Evolutionary conservation across 2,797 vertebrate genomes (phyloP).

Genomic region (Pseudotriccus pelzelni): DNA sequence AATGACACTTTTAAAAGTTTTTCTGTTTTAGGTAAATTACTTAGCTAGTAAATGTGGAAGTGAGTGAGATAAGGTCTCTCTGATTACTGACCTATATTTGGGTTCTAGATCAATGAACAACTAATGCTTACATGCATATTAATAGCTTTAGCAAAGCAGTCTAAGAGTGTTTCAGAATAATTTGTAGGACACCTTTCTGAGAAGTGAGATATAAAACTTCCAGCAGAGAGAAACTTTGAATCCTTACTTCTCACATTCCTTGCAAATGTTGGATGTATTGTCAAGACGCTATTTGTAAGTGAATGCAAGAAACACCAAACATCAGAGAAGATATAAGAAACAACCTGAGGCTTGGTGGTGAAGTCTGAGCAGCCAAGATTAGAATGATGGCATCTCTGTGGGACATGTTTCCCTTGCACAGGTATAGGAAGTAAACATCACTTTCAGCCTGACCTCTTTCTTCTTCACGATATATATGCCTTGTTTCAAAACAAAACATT

Average conservation of each 20-base stretch:
- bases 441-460: background rate
- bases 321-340: background rate
- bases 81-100: background rate
- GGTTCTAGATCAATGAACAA: background rate
- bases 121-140: background rate
- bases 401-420: background rate
- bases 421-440: background rate
- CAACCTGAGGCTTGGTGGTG: background rate
- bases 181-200: background rate
- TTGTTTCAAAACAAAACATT: background rate
- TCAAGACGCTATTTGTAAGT: background rate
- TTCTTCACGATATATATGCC: background rate
- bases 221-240: background rate
- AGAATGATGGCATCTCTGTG: background rate
- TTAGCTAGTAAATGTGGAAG: background rate
- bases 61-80: background rate
- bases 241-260: background rate
- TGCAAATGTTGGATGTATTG: background rate
- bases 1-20: background rate
- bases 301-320: background rate
- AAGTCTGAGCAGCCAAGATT: background rate
- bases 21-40: background rate
- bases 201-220: background rate
- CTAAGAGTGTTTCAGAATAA: background rate
- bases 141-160: background rate